Percentiles rank a stretch among this genome's conserved stretches.
phyloP scores from a whole-genome alignment of 2,797 vertebrate genomes.

The Hydrocynus forskahlii region DNA sequence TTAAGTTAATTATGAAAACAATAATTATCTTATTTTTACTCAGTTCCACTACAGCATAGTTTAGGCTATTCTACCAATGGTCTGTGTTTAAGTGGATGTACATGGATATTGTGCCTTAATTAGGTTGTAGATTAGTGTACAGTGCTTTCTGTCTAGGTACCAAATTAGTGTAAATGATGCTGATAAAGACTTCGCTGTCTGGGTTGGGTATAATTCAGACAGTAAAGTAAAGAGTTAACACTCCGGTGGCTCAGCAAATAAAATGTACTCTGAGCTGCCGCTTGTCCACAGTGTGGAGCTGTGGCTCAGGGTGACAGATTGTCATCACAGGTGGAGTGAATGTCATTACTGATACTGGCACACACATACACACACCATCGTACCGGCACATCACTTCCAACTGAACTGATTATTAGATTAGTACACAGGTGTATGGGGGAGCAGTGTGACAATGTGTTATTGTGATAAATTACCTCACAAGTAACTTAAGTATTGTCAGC shows the following conservation, averaged over 20 bases:
- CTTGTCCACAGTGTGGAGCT: conserved; percentile 50
- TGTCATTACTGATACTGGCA: not conserved
- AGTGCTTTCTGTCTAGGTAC: not conserved
- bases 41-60: no score
- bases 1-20: no score
- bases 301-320: conserved; percentile 29
- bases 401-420: not conserved
- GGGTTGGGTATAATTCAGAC: not conserved
- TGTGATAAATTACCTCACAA: not conserved
- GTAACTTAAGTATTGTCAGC: no score
- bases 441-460: not conserved
- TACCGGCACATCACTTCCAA: not conserved
- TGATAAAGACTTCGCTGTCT: not conserved
- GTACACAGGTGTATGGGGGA: not conserved
- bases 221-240: not conserved
- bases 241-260: not conserved
- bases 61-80: no score
- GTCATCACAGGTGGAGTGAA: conserved; percentile 4
- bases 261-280: not conserved
- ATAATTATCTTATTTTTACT: no score
- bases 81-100: no score
- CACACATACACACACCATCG: not conserved
- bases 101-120: not conserved
- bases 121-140: not conserved
- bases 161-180: not conserved